These are phyloP conservation scores for Calliopsis andreniformis DNA, from an alignment of 1,140 invertebrate genomes.

Conservation along the genomic window DNA sequence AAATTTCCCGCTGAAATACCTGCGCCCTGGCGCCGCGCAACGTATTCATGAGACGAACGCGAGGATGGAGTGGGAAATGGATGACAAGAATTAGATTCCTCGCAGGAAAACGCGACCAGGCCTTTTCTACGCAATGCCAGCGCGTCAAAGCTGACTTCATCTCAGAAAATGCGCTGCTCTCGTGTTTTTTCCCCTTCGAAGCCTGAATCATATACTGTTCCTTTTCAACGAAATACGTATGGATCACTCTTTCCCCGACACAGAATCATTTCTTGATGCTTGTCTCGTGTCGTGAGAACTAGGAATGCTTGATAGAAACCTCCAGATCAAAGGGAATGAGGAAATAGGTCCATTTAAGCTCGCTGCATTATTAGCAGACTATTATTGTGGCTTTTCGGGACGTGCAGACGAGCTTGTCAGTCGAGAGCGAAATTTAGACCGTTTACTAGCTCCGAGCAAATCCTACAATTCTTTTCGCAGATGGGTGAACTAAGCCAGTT, in stretches of 20 bases:
- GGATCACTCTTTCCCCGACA: background rate
- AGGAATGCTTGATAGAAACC: background rate
- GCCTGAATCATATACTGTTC: background rate
- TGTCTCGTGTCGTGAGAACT: background rate
- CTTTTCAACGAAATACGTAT: background rate
- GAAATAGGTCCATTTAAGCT: background rate
- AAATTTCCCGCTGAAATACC: slow-evolving; percentile 64
- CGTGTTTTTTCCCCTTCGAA: background rate
- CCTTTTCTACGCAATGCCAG: slow-evolving; percentile 48
- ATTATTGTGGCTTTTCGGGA: background rate
- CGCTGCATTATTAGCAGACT: background rate
- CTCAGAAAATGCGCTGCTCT: background rate
- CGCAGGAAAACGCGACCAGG: slow-evolving; percentile 61
- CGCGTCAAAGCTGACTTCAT: slow-evolving; percentile 38
- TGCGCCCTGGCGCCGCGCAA: slow-evolving; percentile 43
- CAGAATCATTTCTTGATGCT: background rate
- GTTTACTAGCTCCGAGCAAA: too few species aligned
- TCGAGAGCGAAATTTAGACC: too few species aligned
- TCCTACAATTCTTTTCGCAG: too few species aligned
- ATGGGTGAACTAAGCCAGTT: too few species aligned
- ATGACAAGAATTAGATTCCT: slow-evolving; percentile 67
- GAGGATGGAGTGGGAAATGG: slow-evolving; percentile 40
- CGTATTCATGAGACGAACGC: slow-evolving; percentile 37
- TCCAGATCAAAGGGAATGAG: background rate
- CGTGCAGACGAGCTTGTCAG: background rate